Base-by-base conservation (phyloP, 2,797 vertebrate species). In the Allobates femoralis region DNA sequence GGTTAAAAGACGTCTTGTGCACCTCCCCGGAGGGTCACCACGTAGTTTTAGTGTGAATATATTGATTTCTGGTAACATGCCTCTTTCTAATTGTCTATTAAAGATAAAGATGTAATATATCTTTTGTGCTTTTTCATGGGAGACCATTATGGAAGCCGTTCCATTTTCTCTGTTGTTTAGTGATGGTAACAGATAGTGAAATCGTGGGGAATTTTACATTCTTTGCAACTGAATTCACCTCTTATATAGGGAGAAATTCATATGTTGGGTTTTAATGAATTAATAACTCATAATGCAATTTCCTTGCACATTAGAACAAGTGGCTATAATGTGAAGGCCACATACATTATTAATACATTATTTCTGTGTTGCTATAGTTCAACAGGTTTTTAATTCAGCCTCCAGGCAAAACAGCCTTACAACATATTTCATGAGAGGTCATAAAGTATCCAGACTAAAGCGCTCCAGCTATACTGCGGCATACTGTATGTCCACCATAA, bases 401-500 rank as follows among this genome's bases (percentile, higher is more conserved):
- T 56, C n/a, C 15, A 28, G 53, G 23, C 67, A 30, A 34, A 34
- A 73, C 34, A 60, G 41, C 55, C 46, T 51, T 32, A 15, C 71
- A 60, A 7, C 56, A 50, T 18, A n/a, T 50, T 50, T 64, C 16
- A 75, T 64, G 21, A 64, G 12, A 62, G 41, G 15, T 64, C 21
- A 66, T 34, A 77, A 78, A 51, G 50, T 51, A 66, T 19, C 15
- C 21, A 66, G 26, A 76, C 11, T 62, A 83, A 32, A 74, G 41
- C 2, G 56, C 23, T 71, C 0, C 32, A 32, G 32, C n/a, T 51
- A 62, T 26, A 64, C 34, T 64, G 60, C 19, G 64, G 30, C 30
- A 30, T n/a, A 3, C 1, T 15, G 34, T 50, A 18, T 77, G 12
- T 26, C 46, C 64, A 16, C 55, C 15, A 46, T 58, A 74, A 74